phyloP scores from a whole-genome alignment of 2,797 vertebrate genomes.

The Tadarida brasiliensis region DNA sequence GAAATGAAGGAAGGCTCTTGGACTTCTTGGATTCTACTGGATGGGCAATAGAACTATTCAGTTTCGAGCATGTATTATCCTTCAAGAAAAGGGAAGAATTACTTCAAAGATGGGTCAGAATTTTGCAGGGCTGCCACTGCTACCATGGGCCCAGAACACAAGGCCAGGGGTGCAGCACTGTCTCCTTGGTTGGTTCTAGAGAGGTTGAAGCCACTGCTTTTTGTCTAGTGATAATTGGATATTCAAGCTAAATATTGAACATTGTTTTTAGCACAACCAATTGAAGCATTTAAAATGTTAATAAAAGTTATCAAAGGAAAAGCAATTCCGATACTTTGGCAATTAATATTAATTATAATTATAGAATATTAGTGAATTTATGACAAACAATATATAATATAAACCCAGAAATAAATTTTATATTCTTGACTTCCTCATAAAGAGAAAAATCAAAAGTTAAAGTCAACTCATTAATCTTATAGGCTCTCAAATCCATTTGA shows the following conservation, averaged over 20 bases:
- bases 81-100: background rate
- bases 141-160: background rate
- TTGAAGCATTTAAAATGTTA: background rate
- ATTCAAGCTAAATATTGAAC: slow-evolving; percentile 5
- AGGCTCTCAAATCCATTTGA: background rate
- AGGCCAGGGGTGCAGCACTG: background rate
- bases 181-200: background rate
- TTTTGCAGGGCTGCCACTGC: background rate
- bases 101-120: background rate
- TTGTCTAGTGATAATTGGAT: background rate
- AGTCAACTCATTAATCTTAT: background rate
- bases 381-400: background rate
- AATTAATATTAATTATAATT: background rate
- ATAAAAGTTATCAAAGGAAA: background rate
- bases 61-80: background rate
- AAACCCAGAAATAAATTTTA: background rate
- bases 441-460: slow-evolving; percentile 24
- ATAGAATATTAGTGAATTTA: background rate
- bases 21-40: background rate
- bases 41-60: background rate
- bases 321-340: background rate
- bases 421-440: background rate
- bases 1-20: background rate
- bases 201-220: background rate
- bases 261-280: slow-evolving; percentile 34